These are phyloP conservation scores for Anticlea derivata DNA, from an alignment of 2,888 invertebrate genomes.

Conservation along the genomic window DNA sequence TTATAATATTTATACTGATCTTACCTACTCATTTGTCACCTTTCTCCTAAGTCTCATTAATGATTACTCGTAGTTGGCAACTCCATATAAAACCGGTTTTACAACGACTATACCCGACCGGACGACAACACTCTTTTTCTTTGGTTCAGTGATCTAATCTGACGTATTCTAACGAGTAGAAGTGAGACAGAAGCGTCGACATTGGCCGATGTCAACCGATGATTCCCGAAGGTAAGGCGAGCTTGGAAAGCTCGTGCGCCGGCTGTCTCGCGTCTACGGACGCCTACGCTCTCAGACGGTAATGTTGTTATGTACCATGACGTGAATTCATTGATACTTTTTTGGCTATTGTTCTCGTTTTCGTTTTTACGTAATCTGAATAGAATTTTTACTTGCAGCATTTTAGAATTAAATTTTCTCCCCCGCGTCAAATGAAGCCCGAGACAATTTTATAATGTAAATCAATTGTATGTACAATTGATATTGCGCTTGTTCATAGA, in stretches of 20 bases:
- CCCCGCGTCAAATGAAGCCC: neutral
- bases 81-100: conserved; percentile 49
- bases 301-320: conserved; percentile 52
- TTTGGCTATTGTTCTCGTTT: conserved; percentile 43
- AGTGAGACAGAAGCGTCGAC: conserved; percentile 58
- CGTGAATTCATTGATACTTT: conserved; percentile 73
- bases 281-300: conserved; percentile 49
- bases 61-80: too few species aligned
- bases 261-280: conserved; percentile 49
- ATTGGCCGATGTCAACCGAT: conserved; percentile 52
- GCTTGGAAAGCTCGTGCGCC: conserved; percentile 57
- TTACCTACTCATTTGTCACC: too few species aligned
- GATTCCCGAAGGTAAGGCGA: conserved; percentile 14
- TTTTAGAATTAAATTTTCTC: neutral
- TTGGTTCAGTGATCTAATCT: conserved; percentile 77
- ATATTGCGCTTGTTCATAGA: too few species aligned
- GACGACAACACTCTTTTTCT: conserved; percentile 67
- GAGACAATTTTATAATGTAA: neutral
- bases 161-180: conserved; percentile 52
- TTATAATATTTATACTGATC: too few species aligned
- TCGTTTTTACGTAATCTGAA: conserved; percentile 11
- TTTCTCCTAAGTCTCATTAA: neutral
- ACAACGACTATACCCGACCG: conserved; percentile 55
- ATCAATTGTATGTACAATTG: neutral
- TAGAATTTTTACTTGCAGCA: conserved; percentile 1